These are phyloP conservation scores for Microcebus ravelobensis DNA, from an alignment of 2,113 vertebrate species.

Conservation along the genomic window DNA sequence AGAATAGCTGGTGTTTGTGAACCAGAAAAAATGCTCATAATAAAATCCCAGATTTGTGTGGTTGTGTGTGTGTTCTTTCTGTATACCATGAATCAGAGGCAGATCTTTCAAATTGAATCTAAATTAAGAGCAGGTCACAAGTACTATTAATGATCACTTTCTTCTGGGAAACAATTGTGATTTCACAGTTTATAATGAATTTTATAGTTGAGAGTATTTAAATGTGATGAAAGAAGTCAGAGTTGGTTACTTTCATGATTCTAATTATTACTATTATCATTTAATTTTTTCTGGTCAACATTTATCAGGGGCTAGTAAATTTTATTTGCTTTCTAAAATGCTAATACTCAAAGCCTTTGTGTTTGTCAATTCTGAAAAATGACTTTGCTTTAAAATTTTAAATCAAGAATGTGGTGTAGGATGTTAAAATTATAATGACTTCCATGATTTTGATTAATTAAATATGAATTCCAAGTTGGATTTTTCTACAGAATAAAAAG, in stretches of 20 bases:
- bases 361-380: conserved; percentile 13
- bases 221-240: conserved; percentile 53
- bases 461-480: conserved; percentile 26
- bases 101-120: conserved; percentile 3
- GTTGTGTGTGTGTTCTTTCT: neutral
- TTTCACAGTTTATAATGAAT: conserved; percentile 69
- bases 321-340: conserved; percentile 22
- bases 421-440: neutral
- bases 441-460: conserved; percentile 44
- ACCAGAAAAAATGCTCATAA: conserved; percentile 8
- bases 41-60: conserved; percentile 2
- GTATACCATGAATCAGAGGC: conserved; percentile 30
- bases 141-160: conserved; percentile 47
- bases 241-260: conserved; percentile 62
- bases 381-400: conserved; percentile 1
- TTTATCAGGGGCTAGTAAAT: neutral
- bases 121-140: conserved; percentile 36
- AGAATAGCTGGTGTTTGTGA: conserved; percentile 34
- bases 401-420: neutral
- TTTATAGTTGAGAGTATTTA: conserved; percentile 71
- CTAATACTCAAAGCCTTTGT: neutral
- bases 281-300: conserved; percentile 62
- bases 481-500: conserved; percentile 32
- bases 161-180: conserved; percentile 50
- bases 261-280: conserved; percentile 56